Evolutionary conservation across 2,888 invertebrate species (phyloP).

Genomic region (Ashinkailepas kermadecensis): DNA sequence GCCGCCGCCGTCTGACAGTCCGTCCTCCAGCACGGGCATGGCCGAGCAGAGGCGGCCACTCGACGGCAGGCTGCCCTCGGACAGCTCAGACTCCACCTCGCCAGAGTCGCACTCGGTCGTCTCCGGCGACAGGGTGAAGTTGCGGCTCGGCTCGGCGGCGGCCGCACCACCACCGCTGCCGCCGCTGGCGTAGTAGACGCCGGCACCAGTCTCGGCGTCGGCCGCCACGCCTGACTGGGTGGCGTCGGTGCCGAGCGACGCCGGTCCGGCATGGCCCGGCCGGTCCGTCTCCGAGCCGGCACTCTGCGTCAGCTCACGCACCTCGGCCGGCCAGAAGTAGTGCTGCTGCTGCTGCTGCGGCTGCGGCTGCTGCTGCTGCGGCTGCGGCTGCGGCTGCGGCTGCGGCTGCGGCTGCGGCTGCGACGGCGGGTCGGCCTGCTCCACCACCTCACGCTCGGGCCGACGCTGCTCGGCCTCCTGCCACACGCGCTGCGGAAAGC

Average conservation of each 20-base stretch:
- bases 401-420: background rate
- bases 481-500: conserved; percentile 32
- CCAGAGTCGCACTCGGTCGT: conserved; percentile 88
- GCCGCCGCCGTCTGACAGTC: conserved; percentile 31
- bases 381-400: too few relatives aligned
- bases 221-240: too few relatives aligned
- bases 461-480: conserved; percentile 19
- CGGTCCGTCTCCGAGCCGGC: background rate
- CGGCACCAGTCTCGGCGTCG: too few relatives aligned
- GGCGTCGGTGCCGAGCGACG: too few relatives aligned
- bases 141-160: conserved; percentile 45
- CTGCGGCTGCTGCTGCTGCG: background rate
- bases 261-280: background rate
- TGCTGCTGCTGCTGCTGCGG: background rate
- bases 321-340: conserved; percentile 16
- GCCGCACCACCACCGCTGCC: background rate
- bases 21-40: conserved; percentile 34
- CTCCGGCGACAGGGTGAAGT: conserved; percentile 84
- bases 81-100: conserved; percentile 76
- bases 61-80: conserved; percentile 45
- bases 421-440: background rate
- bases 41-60: conserved; percentile 31
- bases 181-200: too few relatives aligned
- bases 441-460: background rate
- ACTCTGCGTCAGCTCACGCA: conserved; percentile 27